Evolutionary conservation across 2,113 vertebrate species (phyloP), one percentile per base, ranked within the genome.

Genomic region (Paedocypris sp.): DNA sequence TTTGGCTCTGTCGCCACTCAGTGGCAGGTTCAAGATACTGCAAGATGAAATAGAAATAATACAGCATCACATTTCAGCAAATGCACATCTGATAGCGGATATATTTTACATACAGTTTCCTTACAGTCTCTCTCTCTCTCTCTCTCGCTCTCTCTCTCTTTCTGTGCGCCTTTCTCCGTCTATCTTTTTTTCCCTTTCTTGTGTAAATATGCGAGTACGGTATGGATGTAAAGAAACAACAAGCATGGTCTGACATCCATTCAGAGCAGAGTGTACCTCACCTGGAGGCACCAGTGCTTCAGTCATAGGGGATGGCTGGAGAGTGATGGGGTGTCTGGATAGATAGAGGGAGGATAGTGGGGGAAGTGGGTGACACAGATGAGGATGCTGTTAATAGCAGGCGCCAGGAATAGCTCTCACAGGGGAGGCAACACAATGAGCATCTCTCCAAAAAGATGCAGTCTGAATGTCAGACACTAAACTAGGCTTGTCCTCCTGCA

Each of bases 361-460:
- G 18, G 28, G 61, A n/a, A 32, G 64, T 68, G 48, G 46, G 22
- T 81, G 77, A 75, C 78, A 83, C 73, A 79, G 77, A 79, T 84
- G 68, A 64, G 67, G 53, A 45, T 48, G 62, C 83, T 69, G 78
- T 77, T 78, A 78, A 82, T 81, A 78, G 76, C 70, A 45, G 75
- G 9, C 67, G 62, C 74, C 75, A 36, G 76, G 77, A 82, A 83
- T 84, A 84, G 76, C 64, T 67, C 61, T 70, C 73, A 62, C 73
- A 64, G 68, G 74, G 74, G 72, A 67, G n/a, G 60, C 47, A 11
- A 16, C 35, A 20, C 49, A 59, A 43, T 68, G 66, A 58, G 46
- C 46, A 63, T 58, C 52, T 64, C 63, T 29, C 43, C 50, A 48
- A 29, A 54, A 64, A 66, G 43, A 77, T 20, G 64, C 49, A 54